Evolutionary conservation across 1,140 invertebrate genomes (phyloP).

Genomic region (Drosophila nasuta): DNA sequence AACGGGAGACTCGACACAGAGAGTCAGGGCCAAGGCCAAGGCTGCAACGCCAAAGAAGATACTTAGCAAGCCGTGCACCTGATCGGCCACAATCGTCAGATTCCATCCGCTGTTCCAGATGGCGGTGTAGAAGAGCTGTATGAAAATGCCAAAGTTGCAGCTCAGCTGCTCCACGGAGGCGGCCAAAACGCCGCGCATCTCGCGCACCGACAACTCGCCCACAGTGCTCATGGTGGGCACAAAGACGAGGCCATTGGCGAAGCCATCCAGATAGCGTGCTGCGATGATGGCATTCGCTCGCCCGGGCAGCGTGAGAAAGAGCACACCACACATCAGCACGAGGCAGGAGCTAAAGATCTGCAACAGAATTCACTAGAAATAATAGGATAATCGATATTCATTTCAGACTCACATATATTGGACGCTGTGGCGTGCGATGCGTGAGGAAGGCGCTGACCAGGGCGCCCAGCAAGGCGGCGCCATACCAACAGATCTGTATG

Average conservation of each 20-base stretch:
- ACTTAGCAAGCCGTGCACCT: slow-evolving; percentile 63
- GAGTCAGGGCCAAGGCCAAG: slow-evolving; percentile 48
- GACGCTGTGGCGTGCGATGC: slow-evolving; percentile 58
- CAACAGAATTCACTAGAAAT: neutral
- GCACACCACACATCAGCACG: slow-evolving; percentile 63
- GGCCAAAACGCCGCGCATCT: slow-evolving; percentile 57
- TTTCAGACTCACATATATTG: slow-evolving; percentile 62
- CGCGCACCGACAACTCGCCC: slow-evolving; percentile 61
- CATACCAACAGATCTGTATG: slow-evolving; percentile 69
- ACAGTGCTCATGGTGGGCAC: slow-evolving; percentile 65
- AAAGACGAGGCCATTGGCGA: slow-evolving; percentile 74
- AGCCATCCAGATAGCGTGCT: slow-evolving; percentile 71
- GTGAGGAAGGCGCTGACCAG: slow-evolving; percentile 51
- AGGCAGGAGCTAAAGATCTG: slow-evolving; percentile 63
- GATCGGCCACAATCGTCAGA: slow-evolving; percentile 54
- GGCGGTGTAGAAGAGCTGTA: slow-evolving; percentile 63
- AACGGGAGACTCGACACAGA: slow-evolving; percentile 70
- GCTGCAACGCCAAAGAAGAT: slow-evolving; percentile 58
- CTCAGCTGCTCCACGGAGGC: slow-evolving; percentile 60
- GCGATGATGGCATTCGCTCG: slow-evolving; percentile 49
- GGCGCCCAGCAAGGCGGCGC: slow-evolving; percentile 63
- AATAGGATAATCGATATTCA: no score
- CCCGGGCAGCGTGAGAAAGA: slow-evolving; percentile 59
- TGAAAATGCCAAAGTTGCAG: slow-evolving; percentile 64
- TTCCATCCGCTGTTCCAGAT: slow-evolving; percentile 54